phyloP scores from a whole-genome alignment of 2,888 invertebrate genomes.

The Lasioglossum vierecki region DNA sequence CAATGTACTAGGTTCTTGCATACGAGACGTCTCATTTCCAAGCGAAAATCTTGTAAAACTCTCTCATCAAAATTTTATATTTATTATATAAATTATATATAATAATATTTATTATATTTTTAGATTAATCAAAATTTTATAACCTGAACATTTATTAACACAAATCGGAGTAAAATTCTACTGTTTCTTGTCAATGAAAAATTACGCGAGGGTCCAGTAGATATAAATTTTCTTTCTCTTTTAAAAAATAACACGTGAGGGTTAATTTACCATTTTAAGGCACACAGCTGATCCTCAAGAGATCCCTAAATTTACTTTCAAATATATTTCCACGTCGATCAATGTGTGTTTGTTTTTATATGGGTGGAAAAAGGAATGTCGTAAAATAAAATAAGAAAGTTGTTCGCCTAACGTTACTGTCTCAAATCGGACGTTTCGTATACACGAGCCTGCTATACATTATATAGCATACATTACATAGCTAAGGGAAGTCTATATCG shows the following conservation, averaged over 20 bases:
- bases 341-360: background rate
- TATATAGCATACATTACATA: conserved; percentile 3
- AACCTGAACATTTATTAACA: background rate
- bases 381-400: background rate
- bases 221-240: too few relatives aligned
- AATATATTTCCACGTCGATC: too few relatives aligned
- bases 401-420: background rate
- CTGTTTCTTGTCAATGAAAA: too few relatives aligned
- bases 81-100: too few relatives aligned
- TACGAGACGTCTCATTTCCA: background rate
- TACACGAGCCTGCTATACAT: background rate
- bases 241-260: too few relatives aligned
- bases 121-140: background rate
- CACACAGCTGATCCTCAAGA: too few relatives aligned
- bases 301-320: too few relatives aligned
- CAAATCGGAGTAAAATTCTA: background rate
- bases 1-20: background rate
- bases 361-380: background rate
- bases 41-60: background rate
- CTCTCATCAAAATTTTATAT: background rate
- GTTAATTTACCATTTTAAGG: too few relatives aligned
- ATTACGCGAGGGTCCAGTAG: too few relatives aligned
- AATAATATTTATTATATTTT: too few relatives aligned
- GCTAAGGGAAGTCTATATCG: conserved; percentile 16
- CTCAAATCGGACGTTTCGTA: background rate